A percentile compares a stretch with the other conserved stretches of the same genome.
phyloP scores from a whole-genome alignment of 1,140 invertebrate genomes.

The Micrasema minimum region DNA sequence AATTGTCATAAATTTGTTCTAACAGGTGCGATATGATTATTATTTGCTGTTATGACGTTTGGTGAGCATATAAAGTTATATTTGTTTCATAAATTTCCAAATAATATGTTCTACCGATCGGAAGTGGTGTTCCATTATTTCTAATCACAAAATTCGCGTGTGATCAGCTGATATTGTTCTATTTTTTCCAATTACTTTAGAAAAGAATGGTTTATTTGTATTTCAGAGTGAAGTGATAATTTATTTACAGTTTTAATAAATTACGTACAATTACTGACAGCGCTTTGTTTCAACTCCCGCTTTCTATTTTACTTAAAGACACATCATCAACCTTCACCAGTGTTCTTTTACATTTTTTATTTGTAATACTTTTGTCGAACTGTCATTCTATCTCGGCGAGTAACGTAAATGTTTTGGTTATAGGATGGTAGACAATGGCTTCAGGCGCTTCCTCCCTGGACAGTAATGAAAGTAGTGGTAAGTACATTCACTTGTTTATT shows the following conservation, averaged over 20 bases:
- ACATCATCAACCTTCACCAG: conserved; percentile 37
- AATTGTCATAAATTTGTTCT: conserved; percentile 44
- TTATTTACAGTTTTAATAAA: conserved; percentile 1
- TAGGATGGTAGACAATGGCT: conserved; percentile 61
- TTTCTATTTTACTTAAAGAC: conserved; percentile 35
- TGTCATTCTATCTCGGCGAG: conserved; percentile 16
- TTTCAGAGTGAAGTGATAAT: neutral
- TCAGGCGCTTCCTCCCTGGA: conserved; percentile 66
- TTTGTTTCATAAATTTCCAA: neutral
- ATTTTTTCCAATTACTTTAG: conserved; percentile 25
- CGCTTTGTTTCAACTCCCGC: conserved; percentile 11
- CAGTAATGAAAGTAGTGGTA: conserved; percentile 66
- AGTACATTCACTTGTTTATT: conserved; percentile 40
- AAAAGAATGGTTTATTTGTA: conserved; percentile 25
- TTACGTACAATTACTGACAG: neutral
- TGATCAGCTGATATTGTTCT: conserved; percentile 45
- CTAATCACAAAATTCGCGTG: conserved; percentile 23
- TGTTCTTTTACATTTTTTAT: conserved; percentile 30
- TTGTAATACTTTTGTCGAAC: conserved; percentile 30
- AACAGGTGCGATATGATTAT: conserved; percentile 46
- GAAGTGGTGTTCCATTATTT: conserved; percentile 8
- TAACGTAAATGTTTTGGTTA: conserved; percentile 26
- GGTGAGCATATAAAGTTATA: conserved; percentile 17
- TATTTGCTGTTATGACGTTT: conserved; percentile 35
- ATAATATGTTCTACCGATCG: neutral